Evolutionary conservation across 2,113 vertebrate species (phyloP), one percentile per base, ranked within the genome.

Genomic region (Microcebus ravelobensis): DNA sequence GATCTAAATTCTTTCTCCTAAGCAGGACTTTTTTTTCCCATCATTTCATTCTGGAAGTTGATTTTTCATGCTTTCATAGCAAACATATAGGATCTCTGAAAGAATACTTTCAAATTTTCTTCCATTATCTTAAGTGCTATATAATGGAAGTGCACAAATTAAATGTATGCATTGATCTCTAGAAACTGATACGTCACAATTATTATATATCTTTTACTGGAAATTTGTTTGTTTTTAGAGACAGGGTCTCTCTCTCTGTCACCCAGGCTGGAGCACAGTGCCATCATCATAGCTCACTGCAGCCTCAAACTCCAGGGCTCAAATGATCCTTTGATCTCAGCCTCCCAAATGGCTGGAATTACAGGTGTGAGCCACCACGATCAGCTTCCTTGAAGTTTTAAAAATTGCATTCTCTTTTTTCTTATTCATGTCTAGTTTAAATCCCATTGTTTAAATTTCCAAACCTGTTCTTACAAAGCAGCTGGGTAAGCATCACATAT

Each of bases 21-120:
- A 87, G 73, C 23, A 55, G 12, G 2, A 20, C 45, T 48, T 82
- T 70, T 55, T 39, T 55, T 39, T 36, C 71, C 14, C 15, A 74
- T 6, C 25, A 42, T 86, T 91, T 85, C 52, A 83, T 87, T 92
- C 91, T 82, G 76, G 68, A 92, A 87, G 79, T 80, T 76, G 42
- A 74, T 90, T 94, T 90, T 95, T 25, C 57, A 68, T 80, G 76
- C 27, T 45, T 90, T 77, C 3, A 1, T 48, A 76, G 73, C 48
- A 93, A 86, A 89, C 4, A 39, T 13, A 2, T 15, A 74, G 39
- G 29, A 50, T 74, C 74, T 91, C 68, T 93, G 87, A 57, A 73
- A 96, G 39, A 71, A 82, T 63, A 59, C 23, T 96, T 93, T 95
- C 73, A 59, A 48, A 80, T 55, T 94, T 85, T 91, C 25, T 23